Evolutionary conservation across 2,888 invertebrate species (phyloP), one percentile per base, ranked within the genome.

Genomic region (Hirtodrosophila alboralis): DNA sequence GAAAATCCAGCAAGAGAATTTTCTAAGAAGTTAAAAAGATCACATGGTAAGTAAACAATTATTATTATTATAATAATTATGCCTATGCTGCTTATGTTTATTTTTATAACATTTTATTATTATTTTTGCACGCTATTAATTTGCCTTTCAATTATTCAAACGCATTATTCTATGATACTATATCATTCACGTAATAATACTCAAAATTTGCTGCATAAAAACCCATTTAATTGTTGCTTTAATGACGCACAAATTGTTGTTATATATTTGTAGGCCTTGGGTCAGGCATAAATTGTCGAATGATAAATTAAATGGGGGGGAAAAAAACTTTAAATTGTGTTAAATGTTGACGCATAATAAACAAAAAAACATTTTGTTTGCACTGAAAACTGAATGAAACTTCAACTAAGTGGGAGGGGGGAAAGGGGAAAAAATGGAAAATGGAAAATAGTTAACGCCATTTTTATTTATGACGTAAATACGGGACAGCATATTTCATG

Each of bases 401-500:
- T 67, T 49, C 73, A 72, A 54, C 74, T 40, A 76, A 48, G 23
- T 23, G 23, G 23, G 7, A 23, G 8, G 7, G 6, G 23, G 23
- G 2, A 23, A 8, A 13, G 16, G 47, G 52, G 47, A 45, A 33
- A n/a, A 43, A n/a, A 6, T 10, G 13, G 7, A 43, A 18, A 23
- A 48, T 53, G 66, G 67, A 70, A 61, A 69, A 80, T 80, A 78
- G 84, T 80, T 84, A 80, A 84, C 79, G 83, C 75, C 78, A 69
- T 75, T 80, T 81, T 84, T 80, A 80, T 80, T 80, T 80, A 80
- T 84, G 84, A 81, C 83, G 72, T 72, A 84, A 84, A 81, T 78
- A 57, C 70, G 59, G 66, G 54, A 44, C 52, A 75, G 57, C 79
- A 80, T 80, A 81, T 80, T 80, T 80, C 84, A 80, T 78, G 79